phyloP scores from a whole-genome alignment of 2,797 vertebrate species.

The Myripristis murdjan region DNA sequence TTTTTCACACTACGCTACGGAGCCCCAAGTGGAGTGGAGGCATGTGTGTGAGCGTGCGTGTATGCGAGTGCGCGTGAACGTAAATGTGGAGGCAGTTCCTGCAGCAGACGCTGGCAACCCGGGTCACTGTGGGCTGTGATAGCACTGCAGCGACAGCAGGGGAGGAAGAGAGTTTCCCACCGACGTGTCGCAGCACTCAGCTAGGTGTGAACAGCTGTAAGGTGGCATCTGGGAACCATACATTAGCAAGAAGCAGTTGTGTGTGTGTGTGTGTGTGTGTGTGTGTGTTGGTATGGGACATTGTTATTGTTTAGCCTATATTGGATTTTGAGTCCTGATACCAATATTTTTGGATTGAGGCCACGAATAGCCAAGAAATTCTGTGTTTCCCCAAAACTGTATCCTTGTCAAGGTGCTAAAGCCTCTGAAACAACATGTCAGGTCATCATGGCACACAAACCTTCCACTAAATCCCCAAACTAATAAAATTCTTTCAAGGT shows the following conservation, averaged over 20 bases:
- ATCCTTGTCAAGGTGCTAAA: too few relatives aligned
- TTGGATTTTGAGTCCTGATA: neutral
- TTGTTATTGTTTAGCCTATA: neutral
- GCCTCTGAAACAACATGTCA: too few relatives aligned
- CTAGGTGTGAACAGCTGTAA: constrained; percentile 64
- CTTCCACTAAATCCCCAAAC: too few relatives aligned
- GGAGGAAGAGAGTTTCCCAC: constrained; percentile 51
- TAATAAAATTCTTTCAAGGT: too few relatives aligned
- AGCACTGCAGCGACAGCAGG: constrained; percentile 32
- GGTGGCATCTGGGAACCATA: constrained; percentile 31
- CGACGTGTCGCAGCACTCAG: constrained; percentile 39
- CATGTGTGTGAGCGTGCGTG: neutral
- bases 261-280: constrained; percentile 5
- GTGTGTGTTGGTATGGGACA: neutral
- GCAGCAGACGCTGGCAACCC: neutral
- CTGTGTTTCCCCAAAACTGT: too few relatives aligned
- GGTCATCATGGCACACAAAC: too few relatives aligned
- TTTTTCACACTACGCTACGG: constrained; percentile 2
- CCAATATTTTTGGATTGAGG: too few relatives aligned
- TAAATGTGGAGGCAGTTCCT: constrained; percentile 1
- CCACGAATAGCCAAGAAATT: too few relatives aligned
- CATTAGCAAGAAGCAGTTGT: neutral
- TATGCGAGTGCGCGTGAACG: neutral
- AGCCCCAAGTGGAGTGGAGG: neutral
- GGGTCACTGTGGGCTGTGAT: constrained; percentile 29